Base-by-base conservation (phyloP, 2,113 vertebrate species). In the Numenius arquata region DNA sequence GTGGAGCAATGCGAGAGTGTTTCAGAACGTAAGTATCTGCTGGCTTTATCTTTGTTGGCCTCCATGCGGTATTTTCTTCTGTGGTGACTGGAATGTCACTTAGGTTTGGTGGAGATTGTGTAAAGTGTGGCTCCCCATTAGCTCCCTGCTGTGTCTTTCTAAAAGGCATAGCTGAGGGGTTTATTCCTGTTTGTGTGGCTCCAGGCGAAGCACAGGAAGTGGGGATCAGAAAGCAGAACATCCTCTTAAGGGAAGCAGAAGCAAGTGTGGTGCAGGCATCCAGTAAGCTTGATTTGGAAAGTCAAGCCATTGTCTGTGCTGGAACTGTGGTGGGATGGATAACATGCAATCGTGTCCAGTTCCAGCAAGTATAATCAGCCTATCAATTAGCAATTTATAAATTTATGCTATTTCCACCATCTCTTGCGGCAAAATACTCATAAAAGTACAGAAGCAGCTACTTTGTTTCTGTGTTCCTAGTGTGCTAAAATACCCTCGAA, bases 1-100 rank as follows among this genome's bases (percentile, higher is more conserved):
- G 97, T 75, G 99, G 99, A 70, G 99, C 99, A 27, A 99, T 99
- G 99, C 98, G 99, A 43, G 99, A 99, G 96, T 99, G 99, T 97
- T 99, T 98, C 97, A 98, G 99, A 97, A 98, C 99, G 99, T 99
- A 98, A 99, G 99, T 98, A 87, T 55, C 29, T 53, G 34, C 36
- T 59, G 29, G 6, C 41, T 85, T 63, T 52, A 38, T 48, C 79
- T 73, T 56, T 25, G 15, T 17, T 80, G 40, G 30, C 13, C 9
- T 92, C n/a, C n/a, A 10, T 48, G 61, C 27, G 20, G 9, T 63
- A n/a, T 80, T 77, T 91, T 83, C n/a, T 79, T 45, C 32, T 70
- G 12, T 73, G n/a, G 8, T 68, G 47, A 62, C 55, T 87, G 52
- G 22, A 82, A 78, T 79, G 58, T 61, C 36, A 21, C 11, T 85